Conservation (phyloP, 2,113 vertebrate genomes). For the Hippocampus zosterae region DNA sequence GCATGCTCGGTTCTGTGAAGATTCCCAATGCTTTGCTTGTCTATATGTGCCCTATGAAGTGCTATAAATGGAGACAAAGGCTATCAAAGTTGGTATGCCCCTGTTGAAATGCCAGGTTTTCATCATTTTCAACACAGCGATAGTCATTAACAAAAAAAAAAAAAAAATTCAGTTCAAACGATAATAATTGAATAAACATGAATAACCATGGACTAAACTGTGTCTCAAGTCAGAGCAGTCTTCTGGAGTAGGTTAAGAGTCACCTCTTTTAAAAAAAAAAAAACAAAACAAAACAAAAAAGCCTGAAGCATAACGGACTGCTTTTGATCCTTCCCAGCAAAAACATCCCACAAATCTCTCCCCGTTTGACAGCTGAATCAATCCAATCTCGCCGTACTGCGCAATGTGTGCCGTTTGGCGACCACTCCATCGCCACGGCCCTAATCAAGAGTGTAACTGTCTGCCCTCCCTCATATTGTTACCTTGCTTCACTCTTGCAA, state of each 20-base stretch:
- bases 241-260: background rate
- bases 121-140: no score
- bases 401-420: conserved; percentile 27
- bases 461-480: conserved; percentile 9
- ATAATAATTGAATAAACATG: no score
- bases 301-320: background rate
- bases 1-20: background rate
- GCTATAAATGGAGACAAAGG: background rate
- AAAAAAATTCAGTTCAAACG: background rate
- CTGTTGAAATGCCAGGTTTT: no score
- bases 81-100: background rate
- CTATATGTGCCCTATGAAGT: background rate
- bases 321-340: conserved; percentile 1
- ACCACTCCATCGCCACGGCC: conserved; percentile 19
- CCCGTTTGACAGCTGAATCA: conserved; percentile 15
- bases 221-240: background rate
- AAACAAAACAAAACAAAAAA: background rate
- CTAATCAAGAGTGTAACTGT: conserved; percentile 36
- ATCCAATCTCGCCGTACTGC: conserved; percentile 15
- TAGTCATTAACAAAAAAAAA: background rate
- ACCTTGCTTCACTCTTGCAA: conserved; percentile 26
- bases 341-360: conserved; percentile 13
- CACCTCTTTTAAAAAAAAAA: background rate
- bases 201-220: background rate
- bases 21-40: background rate